Conservation (phyloP, 2,797 vertebrate species). For the Epinephelus coioides region DNA sequence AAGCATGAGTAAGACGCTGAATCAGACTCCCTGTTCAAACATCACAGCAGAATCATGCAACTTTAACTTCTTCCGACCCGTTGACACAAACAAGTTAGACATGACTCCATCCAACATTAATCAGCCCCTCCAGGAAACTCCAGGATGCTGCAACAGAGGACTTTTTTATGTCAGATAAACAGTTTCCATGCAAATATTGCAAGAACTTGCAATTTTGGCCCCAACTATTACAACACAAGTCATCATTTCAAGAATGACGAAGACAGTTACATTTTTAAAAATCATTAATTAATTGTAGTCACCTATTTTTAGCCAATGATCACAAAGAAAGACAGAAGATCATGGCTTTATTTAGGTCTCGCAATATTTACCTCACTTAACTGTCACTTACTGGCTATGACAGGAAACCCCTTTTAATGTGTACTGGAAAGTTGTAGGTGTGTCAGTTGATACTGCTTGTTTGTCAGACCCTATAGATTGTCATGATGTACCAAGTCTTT, state of each 20-base stretch:
- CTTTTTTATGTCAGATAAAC: constrained; percentile 42
- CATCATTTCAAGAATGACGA: constrained; percentile 13
- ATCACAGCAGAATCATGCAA: constrained; percentile 69
- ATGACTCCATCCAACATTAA: constrained; percentile 71
- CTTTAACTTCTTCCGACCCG: constrained; percentile 71
- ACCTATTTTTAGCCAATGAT: background rate
- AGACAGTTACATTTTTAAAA: background rate
- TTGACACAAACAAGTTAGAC: constrained; percentile 68
- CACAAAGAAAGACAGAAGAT: background rate
- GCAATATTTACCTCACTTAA: no score
- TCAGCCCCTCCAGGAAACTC: constrained; percentile 66
- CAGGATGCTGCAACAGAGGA: constrained; percentile 25
- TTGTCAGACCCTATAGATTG: no score
- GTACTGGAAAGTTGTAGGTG: no score
- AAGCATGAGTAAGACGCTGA: constrained; percentile 67
- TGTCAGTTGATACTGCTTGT: no score
- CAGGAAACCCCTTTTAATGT: no score
- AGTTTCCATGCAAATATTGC: constrained; percentile 42
- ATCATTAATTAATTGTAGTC: constrained; percentile 7
- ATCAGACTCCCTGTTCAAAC: constrained; percentile 62
- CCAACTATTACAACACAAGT: constrained; percentile 12
- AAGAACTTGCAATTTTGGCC: constrained; percentile 12
- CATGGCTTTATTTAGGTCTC: no score
- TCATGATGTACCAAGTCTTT: no score
- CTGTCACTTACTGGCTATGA: no score